A percentile compares a stretch with the other conserved stretches of the same genome.
Conservation (phyloP, 2,888 invertebrate genomes). For the Cephus sareptanus region DNA sequence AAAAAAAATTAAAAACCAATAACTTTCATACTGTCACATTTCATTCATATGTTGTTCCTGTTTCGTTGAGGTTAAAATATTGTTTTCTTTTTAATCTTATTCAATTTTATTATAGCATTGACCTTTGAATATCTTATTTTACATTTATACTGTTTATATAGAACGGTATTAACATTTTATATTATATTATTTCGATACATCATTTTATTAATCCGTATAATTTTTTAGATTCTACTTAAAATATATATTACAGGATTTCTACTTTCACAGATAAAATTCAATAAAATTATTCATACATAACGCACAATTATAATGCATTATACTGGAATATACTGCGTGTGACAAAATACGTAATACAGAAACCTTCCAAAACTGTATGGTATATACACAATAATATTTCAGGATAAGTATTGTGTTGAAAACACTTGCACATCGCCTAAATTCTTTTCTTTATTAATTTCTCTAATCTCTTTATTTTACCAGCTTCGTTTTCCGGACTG, state of each 20-base stretch:
- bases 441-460: constrained; percentile 70
- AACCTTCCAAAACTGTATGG: too few species aligned
- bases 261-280: too few species aligned
- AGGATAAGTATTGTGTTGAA: not conserved
- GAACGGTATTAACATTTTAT: not conserved
- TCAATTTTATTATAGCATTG: not conserved
- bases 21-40: not conserved
- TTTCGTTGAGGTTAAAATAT: not conserved
- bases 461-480: constrained; percentile 70
- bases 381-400: not conserved
- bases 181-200: too few species aligned
- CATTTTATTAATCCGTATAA: too few species aligned
- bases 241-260: too few species aligned
- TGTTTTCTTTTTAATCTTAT: not conserved
- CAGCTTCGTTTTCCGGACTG: constrained; percentile 66
- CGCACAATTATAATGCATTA: too few species aligned
- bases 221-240: too few species aligned
- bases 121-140: not conserved
- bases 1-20: constrained; percentile 28
- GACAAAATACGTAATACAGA: too few species aligned
- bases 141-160: not conserved
- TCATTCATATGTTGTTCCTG: not conserved
- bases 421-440: constrained; percentile 24
- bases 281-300: too few species aligned
- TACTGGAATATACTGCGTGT: too few species aligned